Evolutionary conservation across 2,113 vertebrate species (phyloP).

Genomic region (Ictalurus punctatus): DNA sequence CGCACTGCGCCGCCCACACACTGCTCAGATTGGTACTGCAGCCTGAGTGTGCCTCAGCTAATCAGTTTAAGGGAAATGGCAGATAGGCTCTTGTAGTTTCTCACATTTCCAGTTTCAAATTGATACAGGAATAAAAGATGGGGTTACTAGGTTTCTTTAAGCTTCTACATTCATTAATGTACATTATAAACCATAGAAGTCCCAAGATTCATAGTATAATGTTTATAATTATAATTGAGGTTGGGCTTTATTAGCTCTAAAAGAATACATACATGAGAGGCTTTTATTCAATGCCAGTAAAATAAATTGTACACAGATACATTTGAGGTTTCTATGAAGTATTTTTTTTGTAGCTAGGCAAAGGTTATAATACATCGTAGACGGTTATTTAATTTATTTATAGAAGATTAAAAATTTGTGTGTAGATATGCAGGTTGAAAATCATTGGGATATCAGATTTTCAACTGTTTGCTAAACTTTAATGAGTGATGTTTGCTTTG

Average conservation of each 20-base stretch:
- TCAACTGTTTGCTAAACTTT: not conserved
- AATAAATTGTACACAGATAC: not conserved
- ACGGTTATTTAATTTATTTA: not conserved
- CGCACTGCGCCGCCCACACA: conserved; percentile 74
- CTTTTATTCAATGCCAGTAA: not conserved
- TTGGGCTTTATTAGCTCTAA: not conserved
- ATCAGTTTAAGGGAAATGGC: not conserved
- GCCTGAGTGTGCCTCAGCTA: not conserved
- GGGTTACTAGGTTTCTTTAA: not conserved
- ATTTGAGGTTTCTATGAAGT: not conserved
- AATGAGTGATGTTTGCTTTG: not conserved
- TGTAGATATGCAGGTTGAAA: not conserved
- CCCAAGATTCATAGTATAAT: not conserved
- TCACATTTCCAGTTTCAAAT: not conserved
- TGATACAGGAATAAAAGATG: not conserved
- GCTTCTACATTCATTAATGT: not conserved
- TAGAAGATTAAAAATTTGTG: not conserved
- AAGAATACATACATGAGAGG: not conserved
- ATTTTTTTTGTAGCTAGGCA: not conserved
- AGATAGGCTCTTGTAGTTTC: not conserved
- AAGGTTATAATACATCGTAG: not conserved
- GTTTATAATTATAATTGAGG: not conserved
- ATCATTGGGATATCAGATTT: not conserved
- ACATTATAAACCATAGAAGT: not conserved
- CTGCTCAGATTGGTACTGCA: conserved; percentile 82